These are phyloP conservation scores for Pithys albifrons DNA, from an alignment of 2,113 vertebrate species.

Conservation along the genomic window DNA sequence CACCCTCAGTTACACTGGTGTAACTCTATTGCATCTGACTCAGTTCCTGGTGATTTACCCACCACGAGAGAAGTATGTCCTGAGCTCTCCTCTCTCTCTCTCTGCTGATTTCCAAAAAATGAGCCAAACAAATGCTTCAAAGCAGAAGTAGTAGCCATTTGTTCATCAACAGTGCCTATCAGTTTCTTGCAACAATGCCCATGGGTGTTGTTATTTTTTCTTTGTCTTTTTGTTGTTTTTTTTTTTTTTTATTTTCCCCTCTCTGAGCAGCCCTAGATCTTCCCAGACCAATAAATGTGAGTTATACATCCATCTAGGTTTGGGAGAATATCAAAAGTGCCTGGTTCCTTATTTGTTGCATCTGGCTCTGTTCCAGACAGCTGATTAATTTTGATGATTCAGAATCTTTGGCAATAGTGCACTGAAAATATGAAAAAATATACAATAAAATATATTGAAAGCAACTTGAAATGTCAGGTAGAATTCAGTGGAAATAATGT, in stretches of 20 bases:
- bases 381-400: conserved; percentile 64
- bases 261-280: neutral
- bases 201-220: neutral
- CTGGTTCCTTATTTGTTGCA: conserved; percentile 39
- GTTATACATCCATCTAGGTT: conserved; percentile 32
- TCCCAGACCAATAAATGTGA: conserved; percentile 55
- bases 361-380: conserved; percentile 30
- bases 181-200: conserved; percentile 4
- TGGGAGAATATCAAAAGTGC: conserved; percentile 15
- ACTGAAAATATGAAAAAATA: conserved; percentile 50
- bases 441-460: conserved; percentile 66
- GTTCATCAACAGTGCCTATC: neutral
- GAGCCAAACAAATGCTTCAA: neutral
- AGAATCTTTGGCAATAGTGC: conserved; percentile 48
- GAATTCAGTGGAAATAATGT: conserved; percentile 60
- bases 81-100: neutral
- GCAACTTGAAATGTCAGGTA: conserved; percentile 62
- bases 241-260: neutral
- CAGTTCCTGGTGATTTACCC: neutral
- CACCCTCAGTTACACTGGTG: neutral
- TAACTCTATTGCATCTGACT: neutral
- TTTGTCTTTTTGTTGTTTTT: no score
- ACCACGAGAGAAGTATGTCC: neutral
- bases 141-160: neutral
- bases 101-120: neutral